Percentiles rank a stretch among this genome's conserved stretches.
phyloP scores from a whole-genome alignment of 2,888 invertebrate species.

The Epinotia brunnichana region DNA sequence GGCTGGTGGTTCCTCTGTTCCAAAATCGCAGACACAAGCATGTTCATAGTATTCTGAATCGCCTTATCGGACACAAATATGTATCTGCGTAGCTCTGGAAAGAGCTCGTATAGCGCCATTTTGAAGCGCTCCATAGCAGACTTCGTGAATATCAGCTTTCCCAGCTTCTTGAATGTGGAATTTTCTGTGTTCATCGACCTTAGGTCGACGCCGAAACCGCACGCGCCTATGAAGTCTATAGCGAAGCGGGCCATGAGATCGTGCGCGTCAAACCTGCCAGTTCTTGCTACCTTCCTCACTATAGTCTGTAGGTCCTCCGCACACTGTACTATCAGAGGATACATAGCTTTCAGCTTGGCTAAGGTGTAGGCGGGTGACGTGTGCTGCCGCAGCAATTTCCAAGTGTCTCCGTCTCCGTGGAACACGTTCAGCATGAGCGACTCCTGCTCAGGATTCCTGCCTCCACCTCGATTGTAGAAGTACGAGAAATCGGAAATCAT shows the following conservation, averaged over 20 bases:
- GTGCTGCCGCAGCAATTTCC: slow-evolving; percentile 58
- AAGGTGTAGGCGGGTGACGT: slow-evolving; percentile 58
- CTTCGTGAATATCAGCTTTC: slow-evolving; percentile 49
- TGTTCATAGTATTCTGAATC: slow-evolving; percentile 49
- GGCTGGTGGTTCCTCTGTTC: slow-evolving; percentile 52
- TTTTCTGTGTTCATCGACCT: slow-evolving; percentile 54
- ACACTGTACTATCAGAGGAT: slow-evolving; percentile 54
- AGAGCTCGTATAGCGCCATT: slow-evolving; percentile 48
- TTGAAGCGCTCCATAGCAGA: slow-evolving; percentile 45
- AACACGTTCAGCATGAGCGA: slow-evolving; percentile 56
- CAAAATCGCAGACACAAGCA: slow-evolving; percentile 51
- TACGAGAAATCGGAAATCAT: slow-evolving; percentile 52
- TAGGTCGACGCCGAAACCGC: slow-evolving; percentile 58
- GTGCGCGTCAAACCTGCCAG: slow-evolving; percentile 51
- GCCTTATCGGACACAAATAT: slow-evolving; percentile 47
- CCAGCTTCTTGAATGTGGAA: slow-evolving; percentile 53
- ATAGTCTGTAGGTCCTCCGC: slow-evolving; percentile 51
- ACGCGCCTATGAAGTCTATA: slow-evolving; percentile 58
- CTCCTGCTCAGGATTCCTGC: slow-evolving; percentile 50
- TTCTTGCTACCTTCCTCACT: slow-evolving; percentile 47
- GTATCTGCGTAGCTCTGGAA: slow-evolving; percentile 50
- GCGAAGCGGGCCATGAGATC: slow-evolving; percentile 59
- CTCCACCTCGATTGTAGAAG: slow-evolving; percentile 53
- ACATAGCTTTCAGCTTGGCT: slow-evolving; percentile 58
- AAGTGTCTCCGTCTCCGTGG: slow-evolving; percentile 56